Base-by-base conservation (phyloP, 2,888 invertebrate genomes). In the Leptarthrus brevirostris region DNA sequence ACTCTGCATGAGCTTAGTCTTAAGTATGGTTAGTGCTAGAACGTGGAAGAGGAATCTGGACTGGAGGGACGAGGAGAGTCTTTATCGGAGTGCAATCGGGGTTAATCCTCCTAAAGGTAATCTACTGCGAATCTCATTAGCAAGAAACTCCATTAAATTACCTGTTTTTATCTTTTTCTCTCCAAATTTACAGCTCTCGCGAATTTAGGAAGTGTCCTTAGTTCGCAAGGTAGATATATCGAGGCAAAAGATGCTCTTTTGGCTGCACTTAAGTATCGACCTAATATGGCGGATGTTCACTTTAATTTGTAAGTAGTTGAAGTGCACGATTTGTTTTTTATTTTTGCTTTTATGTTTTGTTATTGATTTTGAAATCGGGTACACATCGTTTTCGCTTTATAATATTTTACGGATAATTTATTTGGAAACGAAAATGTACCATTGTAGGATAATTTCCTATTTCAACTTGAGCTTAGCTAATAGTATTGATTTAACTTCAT, bases 221-320 rank as follows among this genome's bases (percentile, higher is more conserved):
- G 95, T 84, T 91, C 92, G 72, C 93, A 95, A 86, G 96, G 96
- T 54, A 90, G 94, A 80, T 89, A 90, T 74, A 88, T 89, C 78
- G 96, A 97, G 86, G 98, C 98, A 70, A 96, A 97, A 87, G 89
- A 90, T 82, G 96, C 96, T 71, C 96, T 96, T 86, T 90, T 93
- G 83, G 92, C 91, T 86, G 98, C 98, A 75, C 90, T 98, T 78
- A 90, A 91, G 80, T 91, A 93, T 88, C 90, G 97, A 83, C 93
- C 94, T 80, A 98, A 97, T 87, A 98, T 98, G 97, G 98, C 98
- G 75, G 98, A 98, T 86, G 97, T 97, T 76, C 97, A 98, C 88
- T 98, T 98, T 86, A 98, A 98, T 87, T 88, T 97, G 97, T 97
- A 87, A 95, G 97, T 95, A 85, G 34, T 22, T 34, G 49, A 40